Evolutionary conservation across 92 coral and sea anemone species (phyloP).

Genomic region (Palythoa heliodiscus): DNA sequence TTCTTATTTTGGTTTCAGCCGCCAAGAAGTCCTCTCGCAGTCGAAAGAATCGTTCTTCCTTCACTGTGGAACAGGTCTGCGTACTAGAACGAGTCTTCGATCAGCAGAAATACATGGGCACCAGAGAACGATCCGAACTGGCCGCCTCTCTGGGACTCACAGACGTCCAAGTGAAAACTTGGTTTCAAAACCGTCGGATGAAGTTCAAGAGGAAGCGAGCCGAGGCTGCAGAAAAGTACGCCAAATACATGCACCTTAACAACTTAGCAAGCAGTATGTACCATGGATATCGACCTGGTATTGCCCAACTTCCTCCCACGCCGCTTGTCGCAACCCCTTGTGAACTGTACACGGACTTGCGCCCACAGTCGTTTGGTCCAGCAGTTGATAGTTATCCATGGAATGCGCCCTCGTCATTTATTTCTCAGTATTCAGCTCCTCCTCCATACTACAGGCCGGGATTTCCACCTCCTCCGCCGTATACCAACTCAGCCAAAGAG

Average conservation of each 20-base stretch:
- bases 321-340: slow-evolving; percentile 16
- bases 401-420: slow-evolving; percentile 12
- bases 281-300: slow-evolving; percentile 18
- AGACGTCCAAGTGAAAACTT: slow-evolving; percentile 38
- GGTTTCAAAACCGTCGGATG: slow-evolving; percentile 43
- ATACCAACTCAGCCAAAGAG: slow-evolving; percentile 32
- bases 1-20: background rate
- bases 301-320: slow-evolving; percentile 4
- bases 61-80: slow-evolving; percentile 40
- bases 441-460: slow-evolving; percentile 39
- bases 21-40: slow-evolving; percentile 22
- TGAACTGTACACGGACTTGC: slow-evolving; percentile 44
- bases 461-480: slow-evolving; percentile 46
- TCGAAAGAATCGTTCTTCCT: slow-evolving; percentile 42
- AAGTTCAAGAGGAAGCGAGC: slow-evolving; percentile 40
- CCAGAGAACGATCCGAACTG: slow-evolving; percentile 34
- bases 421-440: slow-evolving; percentile 15
- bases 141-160: slow-evolving; percentile 36
- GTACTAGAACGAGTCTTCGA: slow-evolving; percentile 35
- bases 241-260: slow-evolving; percentile 35
- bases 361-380: slow-evolving; percentile 40
- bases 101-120: slow-evolving; percentile 43
- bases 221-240: slow-evolving; percentile 40
- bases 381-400: slow-evolving; percentile 27
- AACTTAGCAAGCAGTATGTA: slow-evolving; percentile 31